Base-by-base conservation (phyloP, 2,888 invertebrate genomes). In the Steinernema carpocapsae region DNA sequence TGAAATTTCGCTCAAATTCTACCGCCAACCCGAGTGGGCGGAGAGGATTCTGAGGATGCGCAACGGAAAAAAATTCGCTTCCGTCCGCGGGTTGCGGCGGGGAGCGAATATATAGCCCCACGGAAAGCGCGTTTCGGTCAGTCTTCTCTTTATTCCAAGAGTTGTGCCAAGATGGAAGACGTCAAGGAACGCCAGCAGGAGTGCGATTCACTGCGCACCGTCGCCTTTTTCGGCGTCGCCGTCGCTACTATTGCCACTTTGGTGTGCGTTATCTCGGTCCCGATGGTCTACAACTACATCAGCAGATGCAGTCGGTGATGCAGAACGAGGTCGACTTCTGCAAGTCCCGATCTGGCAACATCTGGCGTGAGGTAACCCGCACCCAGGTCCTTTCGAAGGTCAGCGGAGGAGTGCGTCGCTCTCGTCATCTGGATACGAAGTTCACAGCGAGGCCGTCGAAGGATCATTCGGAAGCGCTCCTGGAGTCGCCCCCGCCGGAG, bases 271-370 rank as follows among this genome's bases (percentile, higher is more conserved):
- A 74, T 86, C 32, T 76, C 82, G 32, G 82, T 86, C 42, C 86
- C 86, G 14, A 77, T 86, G 76, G 76, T 83, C 56, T 86, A 86
- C 78, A 85, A 86, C 72, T 83, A 86, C 78, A 80, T 85, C 85
- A 85, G 76, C 83, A 80, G 52, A 79, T 85, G 75, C 85, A 85
- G 74, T 76, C 82, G 26, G 73, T 78, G 59, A 80, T 85, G 81
- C 77, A 80, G 71, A 82, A 82, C 56, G 83, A 85, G 76, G n/a
- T n/a, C n/a, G n/a, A n/a, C n/a, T n/a, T n/a, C n/a, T n/a, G n/a
- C n/a, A n/a, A n/a, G n/a, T n/a, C n/a, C n/a, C n/a, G n/a, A n/a
- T n/a, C n/a, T n/a, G n/a, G n/a, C n/a, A n/a, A n/a, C n/a, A n/a
- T n/a, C 71, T 86, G 85, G 85, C 74, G 79, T 17, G 85, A 85